A percentile compares a stretch with the other conserved stretches of the same genome.
Evolutionary conservation across 2,797 vertebrate genomes (phyloP).

Genomic region (Coendou prehensilis): DNA sequence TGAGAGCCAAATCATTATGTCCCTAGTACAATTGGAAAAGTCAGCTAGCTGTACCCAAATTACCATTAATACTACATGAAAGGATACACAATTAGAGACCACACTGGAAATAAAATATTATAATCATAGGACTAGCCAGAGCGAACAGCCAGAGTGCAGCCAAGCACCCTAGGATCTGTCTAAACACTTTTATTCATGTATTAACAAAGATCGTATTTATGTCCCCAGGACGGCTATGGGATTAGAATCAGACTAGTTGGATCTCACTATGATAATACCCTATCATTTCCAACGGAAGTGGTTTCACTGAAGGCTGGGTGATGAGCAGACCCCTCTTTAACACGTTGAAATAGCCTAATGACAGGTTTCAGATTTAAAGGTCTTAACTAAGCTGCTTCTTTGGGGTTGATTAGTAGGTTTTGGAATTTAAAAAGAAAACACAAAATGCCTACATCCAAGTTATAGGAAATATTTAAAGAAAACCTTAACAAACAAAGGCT

Average conservation of each 20-base stretch:
- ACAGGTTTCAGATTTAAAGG: neutral
- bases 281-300: slow-evolving; percentile 9
- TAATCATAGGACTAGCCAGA: neutral
- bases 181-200: neutral
- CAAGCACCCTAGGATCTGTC: neutral
- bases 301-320: neutral
- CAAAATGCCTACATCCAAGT: neutral
- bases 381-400: neutral
- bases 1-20: slow-evolving; percentile 7
- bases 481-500: neutral
- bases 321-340: neutral
- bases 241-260: slow-evolving; percentile 21
- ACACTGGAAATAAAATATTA: neutral
- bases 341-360: neutral
- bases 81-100: neutral
- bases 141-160: neutral
- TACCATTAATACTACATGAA: slow-evolving; percentile 18
- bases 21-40: neutral
- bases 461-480: slow-evolving; percentile 38
- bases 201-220: slow-evolving; percentile 25
- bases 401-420: neutral
- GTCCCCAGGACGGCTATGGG: neutral
- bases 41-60: neutral
- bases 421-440: neutral
- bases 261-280: neutral